These are phyloP conservation scores for Serinus canaria DNA, from an alignment of 2,113 vertebrate species.

Conservation along the genomic window DNA sequence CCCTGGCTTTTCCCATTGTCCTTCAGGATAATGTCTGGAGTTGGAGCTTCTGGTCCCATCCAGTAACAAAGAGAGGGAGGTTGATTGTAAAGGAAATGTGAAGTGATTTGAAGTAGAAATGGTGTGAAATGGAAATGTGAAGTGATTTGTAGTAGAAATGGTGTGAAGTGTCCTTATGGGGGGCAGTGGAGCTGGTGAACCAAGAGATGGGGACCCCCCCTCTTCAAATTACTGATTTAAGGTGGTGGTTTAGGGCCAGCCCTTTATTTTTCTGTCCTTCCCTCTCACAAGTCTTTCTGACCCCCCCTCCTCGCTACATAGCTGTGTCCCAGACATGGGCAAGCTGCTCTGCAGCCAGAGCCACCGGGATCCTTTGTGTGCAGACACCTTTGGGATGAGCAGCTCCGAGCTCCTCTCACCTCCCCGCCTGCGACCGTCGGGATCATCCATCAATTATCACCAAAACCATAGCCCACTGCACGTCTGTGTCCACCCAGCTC, in stretches of 20 bases:
- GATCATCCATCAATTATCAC: neutral
- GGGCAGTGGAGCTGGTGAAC: fast-evolving
- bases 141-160: neutral
- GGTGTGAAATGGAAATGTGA: neutral
- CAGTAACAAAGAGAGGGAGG: neutral
- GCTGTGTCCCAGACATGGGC: neutral
- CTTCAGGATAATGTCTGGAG: fast-evolving
- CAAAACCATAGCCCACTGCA: neutral
- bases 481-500: neutral
- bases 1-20: neutral
- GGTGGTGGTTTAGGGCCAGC: fast-evolving
- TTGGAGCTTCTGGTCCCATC: neutral
- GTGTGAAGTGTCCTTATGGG: neutral
- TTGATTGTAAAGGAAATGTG: neutral
- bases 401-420: neutral
- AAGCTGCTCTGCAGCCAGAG: neutral
- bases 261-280: neutral
- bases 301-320: neutral
- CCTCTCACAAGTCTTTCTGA: neutral
- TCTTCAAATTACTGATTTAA: neutral
- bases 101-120: neutral
- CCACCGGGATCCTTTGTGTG: fast-evolving
- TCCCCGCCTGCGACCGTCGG: neutral
- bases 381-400: neutral
- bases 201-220: neutral